phyloP scores from a whole-genome alignment of 2,113 vertebrate species.

The Periophthalmus modestus region DNA sequence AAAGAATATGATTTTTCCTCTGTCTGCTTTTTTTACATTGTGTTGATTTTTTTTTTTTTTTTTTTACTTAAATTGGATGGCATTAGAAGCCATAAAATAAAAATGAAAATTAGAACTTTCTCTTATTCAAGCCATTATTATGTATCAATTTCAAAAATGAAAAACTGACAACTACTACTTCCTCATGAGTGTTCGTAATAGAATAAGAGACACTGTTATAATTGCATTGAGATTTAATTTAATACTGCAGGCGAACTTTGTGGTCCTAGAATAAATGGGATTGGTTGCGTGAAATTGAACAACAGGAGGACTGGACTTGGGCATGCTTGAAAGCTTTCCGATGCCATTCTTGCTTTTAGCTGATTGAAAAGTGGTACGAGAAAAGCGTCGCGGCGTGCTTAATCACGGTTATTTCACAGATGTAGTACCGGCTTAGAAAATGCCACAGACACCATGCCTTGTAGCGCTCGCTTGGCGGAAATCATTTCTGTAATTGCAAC shows the following conservation, averaged over 20 bases:
- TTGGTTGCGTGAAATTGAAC: conserved; percentile 18
- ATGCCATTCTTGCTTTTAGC: conserved; percentile 44
- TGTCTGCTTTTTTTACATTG: too few relatives aligned
- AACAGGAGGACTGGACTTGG: not conserved
- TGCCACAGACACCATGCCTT: conserved; percentile 19
- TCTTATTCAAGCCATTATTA: too few relatives aligned
- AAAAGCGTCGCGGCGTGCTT: conserved; percentile 17
- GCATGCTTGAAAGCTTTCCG: conserved; percentile 13
- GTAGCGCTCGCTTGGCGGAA: conserved; percentile 36
- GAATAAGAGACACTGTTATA: not conserved
- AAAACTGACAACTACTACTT: not conserved
- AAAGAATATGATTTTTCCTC: too few relatives aligned
- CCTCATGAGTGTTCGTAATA: not conserved
- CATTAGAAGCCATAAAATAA: not conserved
- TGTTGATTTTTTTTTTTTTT: too few relatives aligned
- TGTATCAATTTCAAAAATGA: not conserved
- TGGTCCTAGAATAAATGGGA: conserved; percentile 18
- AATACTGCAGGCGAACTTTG: not conserved
- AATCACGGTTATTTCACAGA: conserved; percentile 44
- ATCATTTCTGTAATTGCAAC: conserved; percentile 55
- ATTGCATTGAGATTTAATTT: conserved; percentile 10
- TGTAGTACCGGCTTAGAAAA: conserved; percentile 41
- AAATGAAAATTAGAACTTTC: not conserved
- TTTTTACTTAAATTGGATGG: too few relatives aligned
- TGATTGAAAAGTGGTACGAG: conserved; percentile 44